A percentile compares a stretch with the other conserved stretches of the same genome.
These are phyloP conservation scores for Eulemur rubriventer DNA, from an alignment of 2,797 vertebrate genomes.

Conservation along the genomic window DNA sequence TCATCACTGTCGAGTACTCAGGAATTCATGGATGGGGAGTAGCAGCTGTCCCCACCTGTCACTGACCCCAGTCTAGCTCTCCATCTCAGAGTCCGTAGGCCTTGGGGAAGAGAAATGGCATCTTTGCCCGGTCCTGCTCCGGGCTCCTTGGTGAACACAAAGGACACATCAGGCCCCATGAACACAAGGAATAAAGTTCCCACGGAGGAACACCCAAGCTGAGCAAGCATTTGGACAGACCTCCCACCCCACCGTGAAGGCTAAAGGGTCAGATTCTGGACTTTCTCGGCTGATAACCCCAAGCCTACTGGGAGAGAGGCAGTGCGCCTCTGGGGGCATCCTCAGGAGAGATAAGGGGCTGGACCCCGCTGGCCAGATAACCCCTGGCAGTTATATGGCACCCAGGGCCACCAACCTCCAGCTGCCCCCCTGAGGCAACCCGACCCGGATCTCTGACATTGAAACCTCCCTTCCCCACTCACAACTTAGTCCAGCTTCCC, in stretches of 20 bases:
- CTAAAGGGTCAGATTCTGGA: background rate
- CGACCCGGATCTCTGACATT: background rate
- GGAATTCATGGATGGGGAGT: slow-evolving; percentile 28
- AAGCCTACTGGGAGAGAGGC: background rate
- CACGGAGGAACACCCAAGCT: background rate
- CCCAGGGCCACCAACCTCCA: background rate
- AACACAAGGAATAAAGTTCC: background rate
- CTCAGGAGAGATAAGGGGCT: background rate
- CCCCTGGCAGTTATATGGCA: background rate
- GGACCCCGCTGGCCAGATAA: background rate
- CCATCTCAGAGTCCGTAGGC: background rate
- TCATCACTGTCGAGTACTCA: slow-evolving; percentile 46
- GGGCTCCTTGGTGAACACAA: background rate
- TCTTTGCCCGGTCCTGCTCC: background rate
- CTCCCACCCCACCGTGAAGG: background rate
- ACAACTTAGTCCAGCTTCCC: background rate
- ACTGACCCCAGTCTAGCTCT: background rate
- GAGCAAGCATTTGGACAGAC: background rate
- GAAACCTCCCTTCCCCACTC: background rate
- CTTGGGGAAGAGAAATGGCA: background rate
- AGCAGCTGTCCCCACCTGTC: slow-evolving; percentile 47
- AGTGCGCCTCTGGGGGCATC: background rate
- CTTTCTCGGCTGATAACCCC: slow-evolving; percentile 34
- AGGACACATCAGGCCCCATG: background rate
- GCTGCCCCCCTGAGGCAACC: background rate